Conservation (phyloP, 2,888 invertebrate genomes). For the Lamproptera curius region DNA sequence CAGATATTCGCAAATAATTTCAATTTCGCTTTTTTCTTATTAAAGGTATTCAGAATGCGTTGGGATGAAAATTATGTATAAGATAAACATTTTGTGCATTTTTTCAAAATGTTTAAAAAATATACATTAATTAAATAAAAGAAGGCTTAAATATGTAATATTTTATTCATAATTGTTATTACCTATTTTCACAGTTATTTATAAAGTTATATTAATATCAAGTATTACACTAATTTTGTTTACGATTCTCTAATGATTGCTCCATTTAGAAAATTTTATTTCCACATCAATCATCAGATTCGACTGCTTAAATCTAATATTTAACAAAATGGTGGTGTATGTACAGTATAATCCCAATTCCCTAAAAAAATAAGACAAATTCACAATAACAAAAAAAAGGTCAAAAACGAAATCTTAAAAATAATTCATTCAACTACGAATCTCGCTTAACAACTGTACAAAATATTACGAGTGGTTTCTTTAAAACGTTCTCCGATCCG, state of each 20-base stretch:
- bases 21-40: too few species aligned
- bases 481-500: slow-evolving; percentile 61
- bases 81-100: too few species aligned
- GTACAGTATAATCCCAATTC: slow-evolving; percentile 84
- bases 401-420: slow-evolving; percentile 69
- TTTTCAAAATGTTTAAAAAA: too few species aligned
- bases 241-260: slow-evolving; percentile 76
- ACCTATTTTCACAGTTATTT: slow-evolving; percentile 79
- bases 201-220: slow-evolving; percentile 80
- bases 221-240: slow-evolving; percentile 77
- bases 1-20: too few species aligned
- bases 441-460: slow-evolving; percentile 76
- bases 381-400: slow-evolving; percentile 80
- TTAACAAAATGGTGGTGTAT: slow-evolving; percentile 74
- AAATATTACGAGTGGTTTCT: slow-evolving; percentile 74
- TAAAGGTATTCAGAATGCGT: too few species aligned
- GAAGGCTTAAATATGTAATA: slow-evolving; percentile 73
- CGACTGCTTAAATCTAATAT: slow-evolving; percentile 64
- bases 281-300: slow-evolving; percentile 74
- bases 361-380: slow-evolving; percentile 85
- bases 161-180: slow-evolving; percentile 79
- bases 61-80: too few species aligned
- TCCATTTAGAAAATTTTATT: slow-evolving; percentile 76
- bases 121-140: slow-evolving; percentile 45
- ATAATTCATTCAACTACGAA: slow-evolving; percentile 72